Evolutionary conservation across 2,888 invertebrate genomes (phyloP).

Genomic region (Schizotus pectinicornis): DNA sequence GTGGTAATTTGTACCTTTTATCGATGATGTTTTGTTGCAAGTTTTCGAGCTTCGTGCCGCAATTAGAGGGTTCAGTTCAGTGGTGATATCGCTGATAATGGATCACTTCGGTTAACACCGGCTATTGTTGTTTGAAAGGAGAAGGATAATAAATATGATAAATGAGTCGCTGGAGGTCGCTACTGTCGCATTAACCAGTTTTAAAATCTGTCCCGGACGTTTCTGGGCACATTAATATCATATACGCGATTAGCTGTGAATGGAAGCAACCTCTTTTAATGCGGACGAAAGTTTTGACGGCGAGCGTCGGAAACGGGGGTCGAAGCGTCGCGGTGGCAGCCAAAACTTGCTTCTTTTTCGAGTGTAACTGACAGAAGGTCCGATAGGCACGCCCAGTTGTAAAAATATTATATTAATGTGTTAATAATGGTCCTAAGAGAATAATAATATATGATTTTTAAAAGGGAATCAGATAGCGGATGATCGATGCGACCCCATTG

Average conservation of each 20-base stretch:
- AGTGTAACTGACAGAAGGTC: conserved; percentile 57
- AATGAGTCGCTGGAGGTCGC: conserved; percentile 54
- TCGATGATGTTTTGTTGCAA: conserved; percentile 16
- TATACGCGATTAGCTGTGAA: conserved; percentile 59
- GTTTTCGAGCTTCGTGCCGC: conserved; percentile 9
- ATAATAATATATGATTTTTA: conserved; percentile 53
- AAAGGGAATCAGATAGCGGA: conserved; percentile 29
- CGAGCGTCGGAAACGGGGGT: neutral
- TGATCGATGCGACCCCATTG: conserved; percentile 4
- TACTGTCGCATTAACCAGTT: conserved; percentile 58
- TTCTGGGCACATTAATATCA: conserved; percentile 59
- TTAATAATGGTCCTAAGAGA: conserved; percentile 57
- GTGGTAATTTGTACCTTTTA: conserved; percentile 24
- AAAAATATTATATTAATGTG: conserved; percentile 59
- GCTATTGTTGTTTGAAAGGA: conserved; percentile 52
- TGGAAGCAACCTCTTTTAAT: conserved; percentile 52
- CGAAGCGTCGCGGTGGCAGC: conserved; percentile 21
- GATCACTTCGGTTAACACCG: conserved; percentile 49
- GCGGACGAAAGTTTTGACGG: conserved; percentile 46
- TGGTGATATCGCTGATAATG: conserved; percentile 25
- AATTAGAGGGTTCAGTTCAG: neutral
- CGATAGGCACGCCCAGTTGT: conserved; percentile 57
- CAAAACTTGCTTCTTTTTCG: conserved; percentile 52
- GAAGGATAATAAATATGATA: conserved; percentile 54
- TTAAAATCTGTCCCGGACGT: conserved; percentile 59